Evolutionary conservation across 1,140 invertebrate genomes (phyloP).

Genomic region (Pectinophora gossypiella): DNA sequence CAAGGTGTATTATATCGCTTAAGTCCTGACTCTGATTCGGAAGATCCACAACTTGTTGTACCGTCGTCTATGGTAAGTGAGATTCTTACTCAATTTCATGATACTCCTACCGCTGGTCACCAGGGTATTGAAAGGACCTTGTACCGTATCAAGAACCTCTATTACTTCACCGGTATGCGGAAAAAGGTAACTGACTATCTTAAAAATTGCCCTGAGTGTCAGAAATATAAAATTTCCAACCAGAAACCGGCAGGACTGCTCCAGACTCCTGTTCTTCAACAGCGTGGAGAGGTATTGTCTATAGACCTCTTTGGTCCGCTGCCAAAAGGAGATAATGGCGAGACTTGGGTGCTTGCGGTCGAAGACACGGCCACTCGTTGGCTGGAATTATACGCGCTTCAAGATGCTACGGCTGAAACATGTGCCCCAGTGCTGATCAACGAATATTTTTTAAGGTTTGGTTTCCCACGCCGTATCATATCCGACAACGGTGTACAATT

Average conservation of each 20-base stretch:
- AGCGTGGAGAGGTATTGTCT: background rate
- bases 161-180: constrained; percentile 22
- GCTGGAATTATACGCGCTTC: constrained; percentile 24
- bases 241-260: constrained; percentile 22
- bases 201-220: constrained; percentile 11
- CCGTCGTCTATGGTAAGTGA: background rate
- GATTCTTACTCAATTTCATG: background rate
- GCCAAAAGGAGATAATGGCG: background rate
- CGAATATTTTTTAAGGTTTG: constrained; percentile 20
- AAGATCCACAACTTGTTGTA: too few relatives aligned
- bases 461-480: constrained; percentile 28
- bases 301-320: too few relatives aligned
- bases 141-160: constrained; percentile 16
- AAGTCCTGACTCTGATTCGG: background rate
- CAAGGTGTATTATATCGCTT: background rate
- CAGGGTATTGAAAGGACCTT: constrained; percentile 29
- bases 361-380: constrained; percentile 30
- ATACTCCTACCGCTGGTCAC: constrained; percentile 32
- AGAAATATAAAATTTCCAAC: constrained; percentile 22
- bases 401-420: constrained; percentile 23
- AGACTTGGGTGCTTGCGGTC: constrained; percentile 9
- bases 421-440: constrained; percentile 26
- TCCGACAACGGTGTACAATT: constrained; percentile 32
- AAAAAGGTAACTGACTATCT: constrained; percentile 23
- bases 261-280: constrained; percentile 1